A percentile compares a stretch with the other conserved stretches of the same genome.
Evolutionary conservation across 2,113 vertebrate species (phyloP).

Genomic region (Poicephalus meyeri): DNA sequence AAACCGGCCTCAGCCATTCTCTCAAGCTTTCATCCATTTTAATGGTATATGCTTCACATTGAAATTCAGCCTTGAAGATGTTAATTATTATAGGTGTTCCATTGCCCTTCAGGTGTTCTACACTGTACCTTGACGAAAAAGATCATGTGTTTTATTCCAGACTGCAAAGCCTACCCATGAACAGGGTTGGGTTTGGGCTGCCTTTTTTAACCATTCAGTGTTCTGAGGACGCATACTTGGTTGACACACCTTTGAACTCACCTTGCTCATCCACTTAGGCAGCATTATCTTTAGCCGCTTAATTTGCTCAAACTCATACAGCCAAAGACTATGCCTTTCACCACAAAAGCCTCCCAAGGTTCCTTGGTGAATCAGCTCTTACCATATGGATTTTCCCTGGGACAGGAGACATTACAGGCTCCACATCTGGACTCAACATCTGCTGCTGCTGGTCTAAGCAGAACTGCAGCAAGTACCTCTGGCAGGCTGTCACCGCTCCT

Average conservation of each 20-base stretch:
- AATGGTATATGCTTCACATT: neutral
- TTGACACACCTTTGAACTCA: neutral
- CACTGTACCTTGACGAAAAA: neutral
- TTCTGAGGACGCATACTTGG: neutral
- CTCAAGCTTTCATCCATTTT: slow-evolving; percentile 2
- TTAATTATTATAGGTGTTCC: slow-evolving; percentile 6
- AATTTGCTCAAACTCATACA: neutral
- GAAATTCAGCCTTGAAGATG: neutral
- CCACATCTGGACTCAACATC: neutral
- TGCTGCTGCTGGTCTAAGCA: neutral
- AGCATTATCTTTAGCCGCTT: neutral
- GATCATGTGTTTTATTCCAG: neutral
- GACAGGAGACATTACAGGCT: neutral
- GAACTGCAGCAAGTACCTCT: neutral
- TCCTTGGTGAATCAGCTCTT: neutral
- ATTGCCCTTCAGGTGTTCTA: neutral
- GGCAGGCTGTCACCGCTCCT: neutral
- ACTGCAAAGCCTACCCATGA: neutral
- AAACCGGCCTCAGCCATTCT: neutral
- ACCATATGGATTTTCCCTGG: neutral
- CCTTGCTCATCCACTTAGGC: neutral
- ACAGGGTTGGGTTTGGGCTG: neutral
- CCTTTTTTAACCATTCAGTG: neutral
- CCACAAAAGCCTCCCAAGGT: neutral
- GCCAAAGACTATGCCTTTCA: neutral